A percentile compares a stretch with the other conserved stretches of the same genome.
Conservation (phyloP, 1,140 invertebrate genomes). For the Cephus cinctus region DNA sequence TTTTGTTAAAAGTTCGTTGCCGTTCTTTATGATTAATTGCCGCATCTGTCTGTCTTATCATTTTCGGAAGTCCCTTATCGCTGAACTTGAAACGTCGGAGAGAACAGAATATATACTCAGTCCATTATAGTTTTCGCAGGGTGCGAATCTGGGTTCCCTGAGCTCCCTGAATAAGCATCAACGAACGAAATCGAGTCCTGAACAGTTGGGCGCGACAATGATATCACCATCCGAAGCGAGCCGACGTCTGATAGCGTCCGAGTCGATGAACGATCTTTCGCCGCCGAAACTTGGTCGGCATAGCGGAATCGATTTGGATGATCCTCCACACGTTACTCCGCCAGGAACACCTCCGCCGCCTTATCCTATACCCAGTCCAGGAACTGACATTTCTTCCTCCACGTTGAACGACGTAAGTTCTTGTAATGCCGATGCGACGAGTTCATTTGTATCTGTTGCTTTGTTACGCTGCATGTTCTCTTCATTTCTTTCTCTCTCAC, state of each 20-base stretch:
- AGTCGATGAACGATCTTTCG: slow-evolving; percentile 63
- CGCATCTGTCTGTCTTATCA: too few species aligned
- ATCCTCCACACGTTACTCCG: slow-evolving; percentile 62
- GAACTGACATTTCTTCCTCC: slow-evolving; percentile 39
- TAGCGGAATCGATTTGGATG: slow-evolving; percentile 33
- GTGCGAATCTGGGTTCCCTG: slow-evolving; percentile 40
- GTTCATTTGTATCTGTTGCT: background rate
- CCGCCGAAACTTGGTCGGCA: slow-evolving; percentile 47
- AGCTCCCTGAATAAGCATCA: slow-evolving; percentile 60
- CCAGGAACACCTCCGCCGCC: slow-evolving; percentile 86
- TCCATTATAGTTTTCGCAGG: slow-evolving; percentile 47
- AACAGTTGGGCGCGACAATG: slow-evolving; percentile 58
- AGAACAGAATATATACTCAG: slow-evolving; percentile 10
- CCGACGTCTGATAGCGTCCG: slow-evolving; percentile 59
- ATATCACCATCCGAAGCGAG: slow-evolving; percentile 54
- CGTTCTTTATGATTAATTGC: too few species aligned
- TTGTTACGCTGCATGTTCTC: background rate
- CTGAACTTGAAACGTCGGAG: too few species aligned
- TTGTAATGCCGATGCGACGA: background rate
- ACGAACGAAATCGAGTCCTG: slow-evolving; percentile 69
- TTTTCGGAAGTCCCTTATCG: too few species aligned
- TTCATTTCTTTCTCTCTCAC: background rate
- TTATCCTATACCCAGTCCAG: slow-evolving; percentile 60
- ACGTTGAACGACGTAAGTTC: slow-evolving; percentile 46
- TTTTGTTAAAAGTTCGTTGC: too few species aligned